phyloP scores from a whole-genome alignment of 2,113 vertebrate genomes.

The Psittacula cyanocephala region DNA sequence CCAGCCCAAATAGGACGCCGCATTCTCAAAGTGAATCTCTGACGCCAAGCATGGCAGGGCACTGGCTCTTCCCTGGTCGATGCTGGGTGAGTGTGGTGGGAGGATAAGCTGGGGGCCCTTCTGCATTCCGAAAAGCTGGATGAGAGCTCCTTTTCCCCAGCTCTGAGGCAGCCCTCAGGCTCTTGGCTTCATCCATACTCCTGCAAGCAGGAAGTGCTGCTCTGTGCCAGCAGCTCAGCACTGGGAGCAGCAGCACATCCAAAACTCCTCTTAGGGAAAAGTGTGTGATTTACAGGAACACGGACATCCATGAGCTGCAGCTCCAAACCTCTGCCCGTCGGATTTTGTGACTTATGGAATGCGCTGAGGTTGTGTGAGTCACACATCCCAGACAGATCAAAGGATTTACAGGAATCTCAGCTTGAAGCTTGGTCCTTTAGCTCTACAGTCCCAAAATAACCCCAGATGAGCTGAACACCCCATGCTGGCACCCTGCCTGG shows the following conservation, averaged over 20 bases:
- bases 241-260: not conserved
- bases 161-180: no score
- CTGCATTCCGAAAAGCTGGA: not conserved
- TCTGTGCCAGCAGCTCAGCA: not conserved
- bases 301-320: fast-evolving
- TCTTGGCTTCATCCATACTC: fast-evolving
- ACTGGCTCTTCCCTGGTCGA: not conserved
- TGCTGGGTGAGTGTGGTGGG: fast-evolving
- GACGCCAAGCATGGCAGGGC: not conserved
- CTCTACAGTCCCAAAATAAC: not conserved
- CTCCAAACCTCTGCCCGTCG: fast-evolving
- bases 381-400: fast-evolving
- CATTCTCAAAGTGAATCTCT: not conserved
- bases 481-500: not conserved
- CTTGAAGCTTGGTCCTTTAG: not conserved
- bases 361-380: fast-evolving
- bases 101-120: not conserved
- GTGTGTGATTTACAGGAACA: not conserved
- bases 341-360: fast-evolving
- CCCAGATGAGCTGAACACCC: fast-evolving
- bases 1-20: not conserved
- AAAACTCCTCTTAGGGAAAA: not conserved
- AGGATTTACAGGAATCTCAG: not conserved
- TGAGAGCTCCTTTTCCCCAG: fast-evolving
- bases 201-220: not conserved